Conservation (phyloP, 2,797 vertebrate species). For the Coregonus suidteri region DNA sequence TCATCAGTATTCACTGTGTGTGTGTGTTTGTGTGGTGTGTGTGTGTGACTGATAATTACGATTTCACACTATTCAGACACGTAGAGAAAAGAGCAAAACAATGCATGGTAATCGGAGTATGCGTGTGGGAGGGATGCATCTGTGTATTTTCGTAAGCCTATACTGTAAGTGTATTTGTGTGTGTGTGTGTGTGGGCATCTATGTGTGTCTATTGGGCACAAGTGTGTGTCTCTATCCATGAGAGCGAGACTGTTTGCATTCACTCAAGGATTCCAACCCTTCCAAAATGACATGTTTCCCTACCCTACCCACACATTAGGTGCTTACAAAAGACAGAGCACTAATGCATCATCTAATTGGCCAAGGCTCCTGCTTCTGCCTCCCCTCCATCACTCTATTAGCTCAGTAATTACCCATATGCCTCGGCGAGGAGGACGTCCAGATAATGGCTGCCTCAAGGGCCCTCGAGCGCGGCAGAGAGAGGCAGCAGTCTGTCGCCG, state of each 20-base stretch:
- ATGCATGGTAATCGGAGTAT: slow-evolving; percentile 90
- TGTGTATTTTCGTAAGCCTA: not conserved
- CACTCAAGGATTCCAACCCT: slow-evolving; percentile 78
- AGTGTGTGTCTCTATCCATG: slow-evolving; percentile 26
- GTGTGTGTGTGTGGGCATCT: not conserved
- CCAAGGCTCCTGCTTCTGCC: slow-evolving; percentile 99
- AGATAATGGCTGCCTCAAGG: slow-evolving; percentile 99
- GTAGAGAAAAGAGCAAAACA: slow-evolving; percentile 82
- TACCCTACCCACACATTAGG: slow-evolving; percentile 94
- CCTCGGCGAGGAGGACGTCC: slow-evolving; percentile 98
- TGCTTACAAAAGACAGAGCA: slow-evolving; percentile 99
- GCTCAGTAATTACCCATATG: slow-evolving; percentile 99
- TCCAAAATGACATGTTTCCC: slow-evolving; percentile 77
- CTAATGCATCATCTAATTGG: slow-evolving; percentile 99
- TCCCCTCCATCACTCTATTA: slow-evolving; percentile 99
- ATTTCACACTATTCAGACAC: slow-evolving; percentile 94
- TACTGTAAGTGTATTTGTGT: slow-evolving; percentile 12
- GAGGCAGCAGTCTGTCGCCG: slow-evolving; percentile 73
- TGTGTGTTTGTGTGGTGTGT: slow-evolving; percentile 47
- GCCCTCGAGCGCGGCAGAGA: slow-evolving; percentile 96
- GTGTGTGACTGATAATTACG: slow-evolving; percentile 84
- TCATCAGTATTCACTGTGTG: slow-evolving; percentile 71
- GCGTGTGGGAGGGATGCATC: slow-evolving; percentile 44
- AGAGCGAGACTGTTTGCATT: slow-evolving; percentile 69
- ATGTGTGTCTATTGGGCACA: slow-evolving; percentile 2